Percentiles rank a stretch among this genome's conserved stretches.
Evolutionary conservation across 2,113 vertebrate genomes (phyloP).

Genomic region (Agapornis roseicollis): DNA sequence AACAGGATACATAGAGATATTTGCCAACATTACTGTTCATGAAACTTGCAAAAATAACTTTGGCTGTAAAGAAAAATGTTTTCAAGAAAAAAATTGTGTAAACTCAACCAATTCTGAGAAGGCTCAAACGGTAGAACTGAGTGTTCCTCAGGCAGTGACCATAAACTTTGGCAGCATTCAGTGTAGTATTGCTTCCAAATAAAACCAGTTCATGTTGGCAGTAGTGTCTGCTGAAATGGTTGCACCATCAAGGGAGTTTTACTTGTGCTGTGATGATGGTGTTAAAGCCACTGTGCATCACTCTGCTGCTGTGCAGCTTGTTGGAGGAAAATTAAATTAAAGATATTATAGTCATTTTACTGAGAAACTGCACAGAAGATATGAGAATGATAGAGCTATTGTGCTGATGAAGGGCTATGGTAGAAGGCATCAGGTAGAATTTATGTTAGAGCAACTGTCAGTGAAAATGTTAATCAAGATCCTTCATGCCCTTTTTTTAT

Average conservation of each 20-base stretch:
- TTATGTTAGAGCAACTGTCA: background rate
- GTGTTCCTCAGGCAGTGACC: background rate
- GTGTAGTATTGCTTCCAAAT: background rate
- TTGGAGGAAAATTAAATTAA: background rate
- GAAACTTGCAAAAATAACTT: background rate
- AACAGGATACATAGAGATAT: background rate
- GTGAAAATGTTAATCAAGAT: slow-evolving; percentile 6
- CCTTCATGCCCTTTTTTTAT: background rate
- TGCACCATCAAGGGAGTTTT: background rate
- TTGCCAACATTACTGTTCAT: background rate
- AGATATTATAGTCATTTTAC: background rate
- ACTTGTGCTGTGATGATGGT: background rate
- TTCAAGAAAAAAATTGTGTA: accelerated
- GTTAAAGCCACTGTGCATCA: background rate
- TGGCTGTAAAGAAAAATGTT: background rate
- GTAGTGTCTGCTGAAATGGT: background rate
- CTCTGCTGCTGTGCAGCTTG: background rate
- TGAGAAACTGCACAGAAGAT: background rate
- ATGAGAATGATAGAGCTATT: background rate
- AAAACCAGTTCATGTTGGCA: background rate
- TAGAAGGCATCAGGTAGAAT: background rate
- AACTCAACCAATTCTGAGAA: background rate
- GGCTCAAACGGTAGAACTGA: background rate
- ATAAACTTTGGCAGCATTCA: background rate
- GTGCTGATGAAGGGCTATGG: background rate